A percentile compares a stretch with the other conserved stretches of the same genome.
Evolutionary conservation across 2,888 invertebrate genomes (phyloP).

Genomic region (Calephelis perditalis): DNA sequence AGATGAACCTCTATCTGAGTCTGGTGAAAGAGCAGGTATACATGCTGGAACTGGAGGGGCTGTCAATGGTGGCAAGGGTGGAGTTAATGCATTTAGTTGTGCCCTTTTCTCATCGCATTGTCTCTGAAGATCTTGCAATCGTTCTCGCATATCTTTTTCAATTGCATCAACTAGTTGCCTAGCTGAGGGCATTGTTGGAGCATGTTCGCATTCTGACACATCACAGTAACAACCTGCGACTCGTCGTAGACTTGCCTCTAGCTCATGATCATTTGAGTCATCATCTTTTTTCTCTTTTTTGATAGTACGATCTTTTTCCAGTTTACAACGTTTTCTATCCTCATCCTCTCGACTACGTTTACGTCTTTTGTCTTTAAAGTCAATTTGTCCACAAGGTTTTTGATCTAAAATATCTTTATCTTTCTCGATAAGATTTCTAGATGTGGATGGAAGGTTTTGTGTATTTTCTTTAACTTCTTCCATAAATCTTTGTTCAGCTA

Average conservation of each 20-base stretch:
- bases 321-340: slow-evolving; percentile 59
- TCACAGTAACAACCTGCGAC: slow-evolving; percentile 63
- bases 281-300: slow-evolving; percentile 54
- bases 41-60: slow-evolving; percentile 60
- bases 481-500: slow-evolving; percentile 90
- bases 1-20: slow-evolving; percentile 75
- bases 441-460: slow-evolving; percentile 39
- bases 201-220: slow-evolving; percentile 45
- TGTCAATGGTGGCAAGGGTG: slow-evolving; percentile 64
- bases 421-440: slow-evolving; percentile 54
- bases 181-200: slow-evolving; percentile 62
- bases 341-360: slow-evolving; percentile 62
- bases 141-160: slow-evolving; percentile 89
- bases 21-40: slow-evolving; percentile 65
- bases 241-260: slow-evolving; percentile 61
- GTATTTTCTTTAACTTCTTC: slow-evolving; percentile 81
- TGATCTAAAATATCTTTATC: slow-evolving; percentile 38
- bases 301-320: slow-evolving; percentile 67
- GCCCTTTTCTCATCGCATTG: slow-evolving; percentile 90
- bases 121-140: slow-evolving; percentile 87
- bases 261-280: slow-evolving; percentile 54
- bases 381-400: slow-evolving; percentile 60
- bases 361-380: slow-evolving; percentile 57
- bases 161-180: slow-evolving; percentile 83
- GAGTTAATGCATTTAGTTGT: slow-evolving; percentile 85